Evolutionary conservation across 1,140 invertebrate species (phyloP).

Genomic region (Stenopsyche tienmushanensis): DNA sequence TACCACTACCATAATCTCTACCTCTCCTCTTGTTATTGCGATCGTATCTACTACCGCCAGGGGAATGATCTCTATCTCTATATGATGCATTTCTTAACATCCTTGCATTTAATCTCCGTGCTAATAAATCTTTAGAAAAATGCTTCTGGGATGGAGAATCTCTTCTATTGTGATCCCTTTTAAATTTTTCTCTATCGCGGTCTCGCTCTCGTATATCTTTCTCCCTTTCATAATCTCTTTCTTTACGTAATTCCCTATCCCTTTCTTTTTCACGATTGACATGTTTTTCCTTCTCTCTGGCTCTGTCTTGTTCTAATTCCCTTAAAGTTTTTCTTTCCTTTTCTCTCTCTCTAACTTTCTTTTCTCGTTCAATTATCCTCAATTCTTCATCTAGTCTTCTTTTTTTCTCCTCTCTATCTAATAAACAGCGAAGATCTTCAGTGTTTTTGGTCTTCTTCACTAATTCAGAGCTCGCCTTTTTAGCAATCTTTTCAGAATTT

Average conservation of each 20-base stretch:
- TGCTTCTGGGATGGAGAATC: background rate
- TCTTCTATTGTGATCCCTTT: constrained; percentile 18
- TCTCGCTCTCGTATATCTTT: constrained; percentile 37
- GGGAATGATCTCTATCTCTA: constrained; percentile 37
- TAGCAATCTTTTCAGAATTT: constrained; percentile 19
- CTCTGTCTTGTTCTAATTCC: constrained; percentile 40
- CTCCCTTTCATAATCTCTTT: constrained; percentile 31
- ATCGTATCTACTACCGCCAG: constrained; percentile 40
- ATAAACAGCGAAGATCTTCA: constrained; percentile 48
- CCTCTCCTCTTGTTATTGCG: constrained; percentile 46
- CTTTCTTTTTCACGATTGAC: constrained; percentile 43
- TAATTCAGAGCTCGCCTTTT: constrained; percentile 33
- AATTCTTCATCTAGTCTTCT: constrained; percentile 41
- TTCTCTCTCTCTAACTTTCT: constrained; percentile 46
- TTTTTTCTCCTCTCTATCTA: constrained; percentile 51
- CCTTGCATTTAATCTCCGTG: background rate
- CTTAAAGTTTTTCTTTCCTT: constrained; percentile 45
- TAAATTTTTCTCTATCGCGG: constrained; percentile 42
- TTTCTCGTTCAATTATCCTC: constrained; percentile 46
- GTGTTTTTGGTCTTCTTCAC: constrained; percentile 42
- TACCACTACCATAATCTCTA: constrained; percentile 26
- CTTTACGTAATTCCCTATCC: constrained; percentile 40
- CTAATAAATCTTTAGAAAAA: background rate
- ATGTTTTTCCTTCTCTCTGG: constrained; percentile 42
- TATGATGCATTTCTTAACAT: background rate